phyloP scores from a whole-genome alignment of 2,113 vertebrate species.

The Vulpes lagopus region DNA sequence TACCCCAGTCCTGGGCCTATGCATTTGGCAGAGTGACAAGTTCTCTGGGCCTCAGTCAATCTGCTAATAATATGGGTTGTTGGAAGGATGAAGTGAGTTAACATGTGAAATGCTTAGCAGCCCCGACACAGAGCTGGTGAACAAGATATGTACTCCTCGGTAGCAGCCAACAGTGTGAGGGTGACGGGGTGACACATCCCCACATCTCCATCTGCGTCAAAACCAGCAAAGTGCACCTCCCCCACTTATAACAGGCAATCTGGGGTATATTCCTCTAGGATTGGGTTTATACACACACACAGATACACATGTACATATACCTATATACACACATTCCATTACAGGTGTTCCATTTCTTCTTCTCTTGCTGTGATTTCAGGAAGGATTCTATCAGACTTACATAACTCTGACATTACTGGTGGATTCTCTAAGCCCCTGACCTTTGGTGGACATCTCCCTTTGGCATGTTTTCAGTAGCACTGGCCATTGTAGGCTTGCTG shows the following conservation, averaged over 20 bases:
- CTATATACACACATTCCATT: background rate
- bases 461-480: background rate
- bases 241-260: rapidly evolving
- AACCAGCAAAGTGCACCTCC: background rate
- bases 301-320: no score
- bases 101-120: background rate
- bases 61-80: background rate
- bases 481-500: background rate
- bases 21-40: background rate
- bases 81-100: background rate
- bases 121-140: background rate
- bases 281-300: background rate
- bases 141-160: rapidly evolving
- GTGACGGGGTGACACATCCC: rapidly evolving
- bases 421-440: background rate
- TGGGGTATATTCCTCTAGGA: background rate
- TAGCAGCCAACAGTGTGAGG: background rate
- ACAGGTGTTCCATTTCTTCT: background rate
- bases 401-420: background rate
- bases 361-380: background rate
- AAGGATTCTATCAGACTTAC: background rate
- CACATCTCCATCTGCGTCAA: background rate
- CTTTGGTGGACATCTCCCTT: background rate
- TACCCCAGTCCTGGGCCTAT: no score
- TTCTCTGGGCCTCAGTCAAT: background rate